phyloP scores from a whole-genome alignment of 2,113 vertebrate genomes.

The Oreocharis arfaki region DNA sequence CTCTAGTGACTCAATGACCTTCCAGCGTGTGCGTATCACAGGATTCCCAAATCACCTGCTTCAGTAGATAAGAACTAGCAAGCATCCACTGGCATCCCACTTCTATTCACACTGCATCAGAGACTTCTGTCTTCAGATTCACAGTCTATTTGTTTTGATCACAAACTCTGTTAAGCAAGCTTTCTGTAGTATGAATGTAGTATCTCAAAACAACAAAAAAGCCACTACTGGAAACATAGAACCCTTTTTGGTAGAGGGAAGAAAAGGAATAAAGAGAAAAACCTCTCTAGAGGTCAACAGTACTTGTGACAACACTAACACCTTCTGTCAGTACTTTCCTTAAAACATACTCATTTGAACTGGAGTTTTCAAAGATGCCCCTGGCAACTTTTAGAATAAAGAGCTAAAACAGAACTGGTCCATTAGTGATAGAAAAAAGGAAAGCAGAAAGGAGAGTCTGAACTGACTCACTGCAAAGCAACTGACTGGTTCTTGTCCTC shows the following conservation, averaged over 20 bases:
- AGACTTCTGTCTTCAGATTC: background rate
- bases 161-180: background rate
- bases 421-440: background rate
- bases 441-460: background rate
- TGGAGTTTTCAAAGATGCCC: background rate
- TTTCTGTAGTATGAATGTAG: background rate
- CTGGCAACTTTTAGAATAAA: background rate
- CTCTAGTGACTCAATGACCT: background rate
- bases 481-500: background rate
- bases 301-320: background rate
- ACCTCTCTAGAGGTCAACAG: background rate
- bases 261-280: background rate
- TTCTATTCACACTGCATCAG: background rate
- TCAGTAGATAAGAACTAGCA: background rate
- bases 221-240: background rate
- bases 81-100: background rate
- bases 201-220: background rate
- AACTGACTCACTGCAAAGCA: background rate
- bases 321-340: background rate
- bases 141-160: background rate
- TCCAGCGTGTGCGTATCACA: background rate
- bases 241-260: accelerated
- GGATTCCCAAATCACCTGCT: background rate
- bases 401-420: background rate
- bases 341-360: background rate